A percentile compares a stretch with the other conserved stretches of the same genome.
Evolutionary conservation across 2,888 invertebrate species (phyloP).

Genomic region (Drosophila greeni): DNA sequence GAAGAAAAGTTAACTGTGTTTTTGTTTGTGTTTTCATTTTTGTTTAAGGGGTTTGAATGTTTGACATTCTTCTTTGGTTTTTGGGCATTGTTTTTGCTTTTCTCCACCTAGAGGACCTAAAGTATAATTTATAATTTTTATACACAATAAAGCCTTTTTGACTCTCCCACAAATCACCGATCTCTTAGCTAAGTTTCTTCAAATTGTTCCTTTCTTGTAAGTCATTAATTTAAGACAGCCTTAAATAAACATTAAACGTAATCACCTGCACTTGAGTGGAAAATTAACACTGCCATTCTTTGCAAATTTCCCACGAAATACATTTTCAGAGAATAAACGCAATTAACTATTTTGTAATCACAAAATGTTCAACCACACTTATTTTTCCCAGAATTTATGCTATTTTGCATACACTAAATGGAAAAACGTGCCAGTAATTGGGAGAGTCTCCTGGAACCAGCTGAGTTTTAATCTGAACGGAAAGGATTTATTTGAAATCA

Average conservation of each 20-base stretch:
- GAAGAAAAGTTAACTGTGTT: constrained; percentile 21
- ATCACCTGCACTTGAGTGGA: too few species aligned
- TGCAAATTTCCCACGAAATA: not conserved
- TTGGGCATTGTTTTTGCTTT: constrained; percentile 33
- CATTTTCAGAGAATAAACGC: not conserved
- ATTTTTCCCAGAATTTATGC: not conserved
- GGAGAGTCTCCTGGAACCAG: not conserved
- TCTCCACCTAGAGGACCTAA: not conserved
- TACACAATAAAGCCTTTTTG: not conserved
- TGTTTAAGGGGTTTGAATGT: constrained; percentile 45
- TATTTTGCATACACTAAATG: not conserved
- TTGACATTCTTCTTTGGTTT: constrained; percentile 26
- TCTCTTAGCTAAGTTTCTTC: not conserved
- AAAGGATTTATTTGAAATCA: not conserved
- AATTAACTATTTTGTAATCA: not conserved
- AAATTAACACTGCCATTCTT: not conserved
- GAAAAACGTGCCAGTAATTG: not conserved
- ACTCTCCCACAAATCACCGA: not conserved
- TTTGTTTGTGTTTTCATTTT: constrained; percentile 47
- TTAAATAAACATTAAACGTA: not conserved
- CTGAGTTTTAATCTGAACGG: not conserved
- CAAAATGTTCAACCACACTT: not conserved
- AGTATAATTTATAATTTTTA: not conserved
- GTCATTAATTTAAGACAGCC: not conserved
- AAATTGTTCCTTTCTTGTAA: too few species aligned